Evolutionary conservation across 2,888 invertebrate genomes (phyloP), one percentile per base, ranked within the genome.

Genomic region (Theodoxus fluviatilis): DNA sequence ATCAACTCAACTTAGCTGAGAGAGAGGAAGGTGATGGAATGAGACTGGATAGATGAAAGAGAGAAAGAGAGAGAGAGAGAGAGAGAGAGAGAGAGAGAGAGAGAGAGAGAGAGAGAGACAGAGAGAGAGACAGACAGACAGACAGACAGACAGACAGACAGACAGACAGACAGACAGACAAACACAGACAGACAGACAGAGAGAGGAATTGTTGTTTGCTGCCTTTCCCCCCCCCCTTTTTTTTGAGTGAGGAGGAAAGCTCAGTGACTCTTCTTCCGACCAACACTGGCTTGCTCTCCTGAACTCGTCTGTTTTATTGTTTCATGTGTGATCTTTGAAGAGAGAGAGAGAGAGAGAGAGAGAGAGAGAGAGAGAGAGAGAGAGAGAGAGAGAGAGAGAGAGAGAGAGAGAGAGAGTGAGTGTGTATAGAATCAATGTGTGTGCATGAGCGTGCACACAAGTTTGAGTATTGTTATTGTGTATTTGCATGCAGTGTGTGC

Each of bases 351-450:
- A 64, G 22, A 25, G 37, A 47, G 25, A 64, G 52, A 37, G 12
- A 43, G 70, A 64, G 49, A 15, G 47, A 15, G 47, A 15, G 47
- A 15, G 18, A 12, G 12, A 63, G 28, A 52, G 28, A 64, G 33
- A 47, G 38, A 63, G 63, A 69, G 28, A 49, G 38, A 38, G 59
- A 59, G 28, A 37, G 38, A 52, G 40, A 49, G 28, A 64, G 52
- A 37, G n/a, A 37, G 22, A 47, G 47, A 28, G 35, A 52, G 4
- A 55, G 28, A 55, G n/a, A 38, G 25, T 28, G 59, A 52, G 25
- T n/a, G n/a, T n/a, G n/a, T n/a, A n/a, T n/a, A n/a, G n/a, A n/a
- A n/a, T n/a, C n/a, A n/a, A n/a, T n/a, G n/a, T n/a, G n/a, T n/a
- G n/a, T n/a, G n/a, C n/a, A n/a, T n/a, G n/a, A n/a, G n/a, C n/a